Percentiles rank a stretch among this genome's conserved stretches.
Conservation (phyloP, 2,888 invertebrate genomes). For the Atherix ibis region DNA sequence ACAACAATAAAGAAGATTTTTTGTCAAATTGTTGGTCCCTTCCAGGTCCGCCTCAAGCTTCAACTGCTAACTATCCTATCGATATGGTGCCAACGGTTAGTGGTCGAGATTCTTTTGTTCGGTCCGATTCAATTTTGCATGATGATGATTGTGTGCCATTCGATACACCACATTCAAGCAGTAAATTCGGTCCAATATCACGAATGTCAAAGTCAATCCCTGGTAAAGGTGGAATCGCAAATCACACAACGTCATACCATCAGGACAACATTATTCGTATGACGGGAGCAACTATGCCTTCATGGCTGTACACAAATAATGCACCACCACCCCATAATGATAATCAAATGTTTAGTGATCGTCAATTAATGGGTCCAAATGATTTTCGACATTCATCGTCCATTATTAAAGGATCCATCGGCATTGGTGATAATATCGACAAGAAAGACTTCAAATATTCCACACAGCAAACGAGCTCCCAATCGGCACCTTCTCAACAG, state of each 20-base stretch:
- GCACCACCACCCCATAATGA: conserved; percentile 6
- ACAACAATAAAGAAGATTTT: conserved; percentile 11
- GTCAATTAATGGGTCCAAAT: too few species aligned
- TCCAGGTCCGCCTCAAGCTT: conserved; percentile 7
- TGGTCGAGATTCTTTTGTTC: conserved; percentile 26
- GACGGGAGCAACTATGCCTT: conserved; percentile 2
- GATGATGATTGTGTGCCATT: conserved; percentile 50
- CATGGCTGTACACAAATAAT: conserved; percentile 8
- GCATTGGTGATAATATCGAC: too few species aligned
- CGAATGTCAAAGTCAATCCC: conserved; percentile 19
- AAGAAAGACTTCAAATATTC: too few species aligned
- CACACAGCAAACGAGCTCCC: too few species aligned
- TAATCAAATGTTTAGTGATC: conserved; percentile 4
- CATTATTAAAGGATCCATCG: conserved; percentile 1
- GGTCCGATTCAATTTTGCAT: conserved; percentile 40
- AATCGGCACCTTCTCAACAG: too few species aligned
- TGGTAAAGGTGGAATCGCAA: too few species aligned
- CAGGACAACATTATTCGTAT: conserved; percentile 3
- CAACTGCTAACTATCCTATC: conserved; percentile 11
- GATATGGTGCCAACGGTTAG: conserved; percentile 6
- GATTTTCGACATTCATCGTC: too few species aligned
- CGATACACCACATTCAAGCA: conserved; percentile 41
- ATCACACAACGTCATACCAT: neutral
- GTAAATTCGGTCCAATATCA: conserved; percentile 55
- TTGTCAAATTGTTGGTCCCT: conserved; percentile 10